Evolutionary conservation across 2,113 vertebrate genomes (phyloP).

Genomic region (Pachypanchax playfairii): DNA sequence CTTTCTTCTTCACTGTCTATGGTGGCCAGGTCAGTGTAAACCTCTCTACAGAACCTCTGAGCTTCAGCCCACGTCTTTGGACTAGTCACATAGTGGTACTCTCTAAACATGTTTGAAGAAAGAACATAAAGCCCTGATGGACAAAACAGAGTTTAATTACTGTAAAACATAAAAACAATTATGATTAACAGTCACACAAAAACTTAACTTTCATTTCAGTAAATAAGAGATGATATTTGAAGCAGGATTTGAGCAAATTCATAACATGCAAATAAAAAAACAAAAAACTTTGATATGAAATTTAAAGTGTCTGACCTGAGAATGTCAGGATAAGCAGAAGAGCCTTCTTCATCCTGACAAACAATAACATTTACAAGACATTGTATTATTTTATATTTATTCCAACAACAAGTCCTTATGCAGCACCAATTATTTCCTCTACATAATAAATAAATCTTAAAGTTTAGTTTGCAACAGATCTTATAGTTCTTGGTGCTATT

Average conservation of each 20-base stretch:
- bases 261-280: background rate
- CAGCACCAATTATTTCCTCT: no score
- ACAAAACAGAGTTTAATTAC: background rate
- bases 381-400: background rate
- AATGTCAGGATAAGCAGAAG: constrained; percentile 23
- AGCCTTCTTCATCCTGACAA: constrained; percentile 32
- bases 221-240: no score
- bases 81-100: constrained; percentile 10
- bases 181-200: no score
- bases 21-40: constrained; percentile 31
- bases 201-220: no score
- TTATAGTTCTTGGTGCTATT: no score
- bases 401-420: no score
- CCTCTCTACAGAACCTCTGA: constrained; percentile 31
- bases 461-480: no score
- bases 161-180: background rate
- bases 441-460: no score
- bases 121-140: constrained; percentile 21
- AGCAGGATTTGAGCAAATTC: no score
- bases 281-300: background rate
- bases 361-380: background rate
- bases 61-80: constrained; percentile 35
- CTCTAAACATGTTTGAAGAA: background rate
- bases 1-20: background rate
- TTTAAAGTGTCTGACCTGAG: constrained; percentile 35